phyloP scores from a whole-genome alignment of 2,113 vertebrate genomes.

The Otolemur garnettii region DNA sequence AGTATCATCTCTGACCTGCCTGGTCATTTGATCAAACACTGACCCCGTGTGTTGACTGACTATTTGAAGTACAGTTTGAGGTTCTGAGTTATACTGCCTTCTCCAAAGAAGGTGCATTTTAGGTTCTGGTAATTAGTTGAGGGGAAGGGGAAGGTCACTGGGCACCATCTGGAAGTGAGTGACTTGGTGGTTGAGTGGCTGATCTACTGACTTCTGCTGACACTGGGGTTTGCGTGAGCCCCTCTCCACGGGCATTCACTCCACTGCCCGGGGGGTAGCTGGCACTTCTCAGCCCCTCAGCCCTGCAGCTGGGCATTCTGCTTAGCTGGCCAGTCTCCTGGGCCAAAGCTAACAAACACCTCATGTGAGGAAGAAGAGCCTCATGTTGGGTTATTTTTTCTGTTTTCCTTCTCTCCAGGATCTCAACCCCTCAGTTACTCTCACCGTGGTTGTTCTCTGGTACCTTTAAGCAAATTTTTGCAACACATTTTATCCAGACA shows the following conservation, averaged over 20 bases:
- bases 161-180: not conserved
- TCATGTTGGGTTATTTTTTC: too few species aligned
- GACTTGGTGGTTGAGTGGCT: not conserved
- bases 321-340: too few species aligned
- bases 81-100: not conserved
- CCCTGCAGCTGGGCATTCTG: too few species aligned
- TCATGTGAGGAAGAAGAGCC: not conserved
- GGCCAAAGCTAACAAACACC: not conserved
- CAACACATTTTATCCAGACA: not conserved
- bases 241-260: not conserved
- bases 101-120: not conserved
- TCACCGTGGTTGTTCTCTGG: not conserved
- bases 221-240: accelerated
- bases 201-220: accelerated
- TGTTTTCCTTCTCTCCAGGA: not conserved
- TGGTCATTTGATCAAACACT: not conserved
- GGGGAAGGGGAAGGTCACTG: too few species aligned
- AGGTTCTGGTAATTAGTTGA: not conserved
- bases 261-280: not conserved
- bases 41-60: not conserved
- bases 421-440: not conserved
- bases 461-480: not conserved
- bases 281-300: not conserved
- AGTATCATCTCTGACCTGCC: not conserved
- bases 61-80: not conserved